Evolutionary conservation across 2,888 invertebrate genomes (phyloP), one percentile per base, ranked within the genome.

Genomic region (Dynastes hyllus): DNA sequence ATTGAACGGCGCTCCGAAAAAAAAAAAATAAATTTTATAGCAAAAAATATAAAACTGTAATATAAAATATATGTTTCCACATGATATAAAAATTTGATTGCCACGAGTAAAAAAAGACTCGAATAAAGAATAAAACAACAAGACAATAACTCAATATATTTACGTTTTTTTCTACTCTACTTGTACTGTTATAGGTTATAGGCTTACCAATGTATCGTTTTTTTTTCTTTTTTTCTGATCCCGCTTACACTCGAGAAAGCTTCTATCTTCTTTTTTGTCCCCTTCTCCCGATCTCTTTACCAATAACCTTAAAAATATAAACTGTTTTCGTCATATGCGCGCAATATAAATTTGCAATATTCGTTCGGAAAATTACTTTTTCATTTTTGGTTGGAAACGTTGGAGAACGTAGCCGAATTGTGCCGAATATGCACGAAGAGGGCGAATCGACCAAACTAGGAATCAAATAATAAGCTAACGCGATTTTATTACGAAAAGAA

Each of bases 51-150:
- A 78, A 78, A 71, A 77, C 50, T 50, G 71, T 71, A 78, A 78
- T 70, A 78, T 78, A 78, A 78, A 78, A 70, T 78, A 78, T 78
- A 77, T 69, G 77, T 37, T 69, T 77, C 77, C 69, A 78, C 69
- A 70, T 61, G 70, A 69, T 70, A 70, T 69, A 78, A 78, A 78
- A 78, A 78, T 51, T 78, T 78, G 78, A 78, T 78, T 78, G 78
- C 78, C 58, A n/a, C 13, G 50, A 69, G 70, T 71, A 71, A 78
- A 78, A 78, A 70, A 77, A 66, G 66, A 53, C 76, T 71, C 4
- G 53, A 55, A 71, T 71, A 71, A 71, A 71, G 71, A 71, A 71
- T 71, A 71, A 71, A 71, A 71, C 71, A 71, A 71, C 71, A 71
- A 71, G 71, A 71, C 71, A 71, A 71, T 71, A 71, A 55, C 71